Conservation (phyloP, 2,797 vertebrate genomes). For the Sebastes kiyomatsui region DNA sequence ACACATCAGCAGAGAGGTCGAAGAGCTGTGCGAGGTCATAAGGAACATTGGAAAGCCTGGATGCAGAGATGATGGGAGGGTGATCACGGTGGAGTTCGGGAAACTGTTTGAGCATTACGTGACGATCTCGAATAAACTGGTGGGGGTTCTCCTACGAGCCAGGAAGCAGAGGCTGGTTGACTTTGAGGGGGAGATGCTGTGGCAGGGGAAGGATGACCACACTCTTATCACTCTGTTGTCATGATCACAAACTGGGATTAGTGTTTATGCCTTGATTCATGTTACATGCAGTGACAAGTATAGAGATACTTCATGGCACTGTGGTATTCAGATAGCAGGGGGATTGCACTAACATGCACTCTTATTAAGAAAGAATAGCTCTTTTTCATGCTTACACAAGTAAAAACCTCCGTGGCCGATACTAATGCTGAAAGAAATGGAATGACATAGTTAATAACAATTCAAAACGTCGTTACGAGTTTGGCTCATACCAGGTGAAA, state of each 20-base stretch:
- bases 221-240: constrained; percentile 85
- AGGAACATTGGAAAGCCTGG: constrained; percentile 75
- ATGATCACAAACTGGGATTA: constrained; percentile 45
- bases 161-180: constrained; percentile 88
- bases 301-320: neutral
- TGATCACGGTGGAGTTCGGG: constrained; percentile 83
- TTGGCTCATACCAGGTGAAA: neutral
- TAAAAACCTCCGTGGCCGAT: neutral
- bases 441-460: neutral
- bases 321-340: neutral
- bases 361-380: neutral
- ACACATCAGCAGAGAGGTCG: constrained; percentile 85
- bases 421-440: neutral
- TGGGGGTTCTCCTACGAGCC: constrained; percentile 89
- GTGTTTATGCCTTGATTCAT: constrained; percentile 4
- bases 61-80: constrained; percentile 60
- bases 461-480: neutral
- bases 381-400: neutral
- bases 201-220: constrained; percentile 91
- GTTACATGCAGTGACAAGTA: neutral
- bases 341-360: neutral
- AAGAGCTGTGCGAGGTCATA: constrained; percentile 87
- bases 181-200: constrained; percentile 94
- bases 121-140: constrained; percentile 91
- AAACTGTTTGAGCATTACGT: constrained; percentile 90